phyloP scores from a whole-genome alignment of 2,113 vertebrate genomes.

The Polypterus bichir region DNA sequence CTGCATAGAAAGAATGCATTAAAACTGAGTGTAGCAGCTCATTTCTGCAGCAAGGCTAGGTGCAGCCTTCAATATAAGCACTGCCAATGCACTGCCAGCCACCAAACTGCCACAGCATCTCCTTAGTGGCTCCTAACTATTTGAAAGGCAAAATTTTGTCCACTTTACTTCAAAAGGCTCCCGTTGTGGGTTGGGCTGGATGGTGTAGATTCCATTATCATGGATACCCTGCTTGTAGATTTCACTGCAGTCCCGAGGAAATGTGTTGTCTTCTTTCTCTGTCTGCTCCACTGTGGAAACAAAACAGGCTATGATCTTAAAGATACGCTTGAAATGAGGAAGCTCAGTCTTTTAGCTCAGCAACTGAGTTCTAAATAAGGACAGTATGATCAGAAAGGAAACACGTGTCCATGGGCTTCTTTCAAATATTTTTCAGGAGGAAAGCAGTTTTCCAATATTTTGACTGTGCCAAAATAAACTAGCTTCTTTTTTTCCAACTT shows the following conservation, averaged over 20 bases:
- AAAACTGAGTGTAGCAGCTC: not conserved
- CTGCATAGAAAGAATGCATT: constrained; percentile 27
- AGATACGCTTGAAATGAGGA: too few relatives aligned
- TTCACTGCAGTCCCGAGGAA: constrained; percentile 57
- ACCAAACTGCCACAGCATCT: not conserved
- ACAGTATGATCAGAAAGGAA: too few relatives aligned
- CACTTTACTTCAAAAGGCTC: constrained; percentile 51
- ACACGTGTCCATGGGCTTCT: too few relatives aligned
- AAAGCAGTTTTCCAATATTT: too few relatives aligned
- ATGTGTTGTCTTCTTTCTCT: constrained; percentile 26
- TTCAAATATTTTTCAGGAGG: too few relatives aligned
- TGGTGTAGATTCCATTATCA: constrained; percentile 65
- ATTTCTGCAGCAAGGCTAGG: not conserved
- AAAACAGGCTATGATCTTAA: too few relatives aligned
- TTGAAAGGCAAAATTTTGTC: constrained; percentile 12
- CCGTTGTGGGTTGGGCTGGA: constrained; percentile 48
- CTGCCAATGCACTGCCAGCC: not conserved
- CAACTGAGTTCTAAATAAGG: too few relatives aligned
- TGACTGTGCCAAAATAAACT: too few relatives aligned
- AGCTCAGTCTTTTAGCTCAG: too few relatives aligned
- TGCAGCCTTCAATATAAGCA: not conserved
- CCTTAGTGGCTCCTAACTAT: not conserved
- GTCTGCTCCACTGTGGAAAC: not conserved
- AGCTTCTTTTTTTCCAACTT: too few relatives aligned
- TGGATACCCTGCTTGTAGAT: constrained; percentile 57